Base-by-base conservation (phyloP, 2,888 invertebrate species). In the Abrostola triplasia region DNA sequence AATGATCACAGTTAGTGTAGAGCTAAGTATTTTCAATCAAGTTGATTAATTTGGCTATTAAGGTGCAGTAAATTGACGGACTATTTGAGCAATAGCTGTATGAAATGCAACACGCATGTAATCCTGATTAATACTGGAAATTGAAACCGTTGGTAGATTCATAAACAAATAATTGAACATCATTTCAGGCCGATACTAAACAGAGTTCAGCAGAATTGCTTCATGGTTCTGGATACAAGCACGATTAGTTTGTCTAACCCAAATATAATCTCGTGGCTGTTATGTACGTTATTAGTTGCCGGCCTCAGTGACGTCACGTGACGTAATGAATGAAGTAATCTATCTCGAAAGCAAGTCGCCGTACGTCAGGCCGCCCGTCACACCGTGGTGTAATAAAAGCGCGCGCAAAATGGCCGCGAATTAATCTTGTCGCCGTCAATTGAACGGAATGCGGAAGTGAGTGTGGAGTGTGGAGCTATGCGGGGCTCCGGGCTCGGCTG, bases 291-390 rank as follows among this genome's bases (percentile, higher is more conserved):
- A 78, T 64, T 72, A 78, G 60, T 67, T 62, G 24, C 65, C 54
- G 41, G 59, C 9, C 47, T 11, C 48, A 35, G 52, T 70, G 62
- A 73, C 66, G 64, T 76, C 79, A 76, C 64, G 12, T 54, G 61
- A 65, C 67, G 70, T 76, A 77, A 77, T 79, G 68, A 76, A 76
- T 79, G 76, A 79, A 76, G 79, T 77, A 70, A 77, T 79, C 67
- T 69, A 61, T 77, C 73, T 76, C 70, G 55, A 60, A 63, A 76
- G 64, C 63, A 61, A 57, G 64, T 72, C 64, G 62, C 51, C 63
- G 63, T 70, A 70, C 64, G 48, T 69, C 76, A 71, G 70, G 48
- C 66, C 59, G 49, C 51, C 59, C 50, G 51, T 70, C 64, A 79
- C 79, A 79, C 73, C 79, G 57, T 47, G 49, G 68, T 64, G 79